Conservation (phyloP, 2,888 invertebrate genomes). For the Tipula unca region DNA sequence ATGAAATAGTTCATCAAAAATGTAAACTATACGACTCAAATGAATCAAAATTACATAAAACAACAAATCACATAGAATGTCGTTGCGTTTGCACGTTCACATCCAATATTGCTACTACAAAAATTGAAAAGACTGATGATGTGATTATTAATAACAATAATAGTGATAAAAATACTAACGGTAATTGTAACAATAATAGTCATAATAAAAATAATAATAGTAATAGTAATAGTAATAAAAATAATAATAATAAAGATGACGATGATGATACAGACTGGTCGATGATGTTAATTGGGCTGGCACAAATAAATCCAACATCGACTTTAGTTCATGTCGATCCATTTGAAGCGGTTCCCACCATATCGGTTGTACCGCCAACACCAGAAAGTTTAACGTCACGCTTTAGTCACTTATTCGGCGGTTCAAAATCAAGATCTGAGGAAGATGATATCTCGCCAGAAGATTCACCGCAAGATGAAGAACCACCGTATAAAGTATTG, state of each 20-base stretch:
- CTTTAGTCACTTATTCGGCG: background rate
- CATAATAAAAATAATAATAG: constrained; percentile 31
- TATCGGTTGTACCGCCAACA: constrained; percentile 66
- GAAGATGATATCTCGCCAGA: constrained; percentile 41
- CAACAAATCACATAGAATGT: background rate
- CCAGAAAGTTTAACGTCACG: constrained; percentile 47
- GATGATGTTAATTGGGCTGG: constrained; percentile 57
- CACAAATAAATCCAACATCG: constrained; percentile 45
- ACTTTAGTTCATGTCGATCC: constrained; percentile 46
- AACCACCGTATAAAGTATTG: constrained; percentile 63
- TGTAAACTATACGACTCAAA: constrained; percentile 39
- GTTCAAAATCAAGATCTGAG: background rate
- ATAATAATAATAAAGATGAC: constrained; percentile 28
- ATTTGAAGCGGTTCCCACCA: constrained; percentile 50
- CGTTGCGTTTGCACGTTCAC: background rate
- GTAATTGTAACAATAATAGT: constrained; percentile 22
- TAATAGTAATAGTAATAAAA: constrained; percentile 31
- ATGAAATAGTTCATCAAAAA: constrained; percentile 39
- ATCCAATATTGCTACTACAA: background rate
- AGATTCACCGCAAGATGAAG: constrained; percentile 63
- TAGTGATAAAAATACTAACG: background rate
- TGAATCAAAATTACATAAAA: constrained; percentile 33
- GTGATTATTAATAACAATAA: background rate
- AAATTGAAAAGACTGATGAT: background rate
- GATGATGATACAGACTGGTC: constrained; percentile 56